These are phyloP conservation scores for Tiliacea aurago DNA, from an alignment of 2,888 invertebrate species.

Conservation along the genomic window DNA sequence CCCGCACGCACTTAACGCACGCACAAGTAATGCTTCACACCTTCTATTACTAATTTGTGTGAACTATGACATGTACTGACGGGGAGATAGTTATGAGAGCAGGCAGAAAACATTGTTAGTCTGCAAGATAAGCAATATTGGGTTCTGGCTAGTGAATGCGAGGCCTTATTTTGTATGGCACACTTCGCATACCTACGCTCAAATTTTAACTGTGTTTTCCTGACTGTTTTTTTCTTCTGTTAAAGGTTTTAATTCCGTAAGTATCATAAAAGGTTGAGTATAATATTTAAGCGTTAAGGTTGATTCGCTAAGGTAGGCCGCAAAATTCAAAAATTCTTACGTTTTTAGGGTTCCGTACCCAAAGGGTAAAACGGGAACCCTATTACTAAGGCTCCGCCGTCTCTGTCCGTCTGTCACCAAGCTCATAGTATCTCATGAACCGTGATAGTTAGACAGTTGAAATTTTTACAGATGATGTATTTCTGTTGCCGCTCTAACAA, in stretches of 20 bases:
- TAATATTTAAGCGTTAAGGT: background rate
- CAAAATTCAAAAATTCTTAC: background rate
- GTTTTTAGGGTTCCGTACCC: too few species aligned
- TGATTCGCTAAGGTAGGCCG: background rate
- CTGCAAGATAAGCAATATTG: background rate
- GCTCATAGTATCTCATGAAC: too few species aligned
- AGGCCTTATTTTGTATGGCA: background rate
- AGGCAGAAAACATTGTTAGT: background rate
- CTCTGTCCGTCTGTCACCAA: too few species aligned
- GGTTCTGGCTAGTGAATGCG: background rate
- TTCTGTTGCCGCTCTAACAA: too few species aligned
- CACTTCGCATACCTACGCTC: background rate
- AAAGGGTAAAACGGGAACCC: too few species aligned
- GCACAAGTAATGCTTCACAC: conserved; percentile 78
- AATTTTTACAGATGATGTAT: too few species aligned
- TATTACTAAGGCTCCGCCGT: too few species aligned
- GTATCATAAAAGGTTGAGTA: background rate
- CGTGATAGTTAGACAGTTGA: too few species aligned
- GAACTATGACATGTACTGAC: conserved; percentile 37
- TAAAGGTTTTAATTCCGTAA: background rate
- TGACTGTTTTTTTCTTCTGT: background rate
- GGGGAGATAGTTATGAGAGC: background rate
- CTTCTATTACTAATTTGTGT: conserved; percentile 69
- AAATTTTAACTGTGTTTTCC: background rate
- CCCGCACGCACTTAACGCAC: conserved; percentile 62